Evolutionary conservation across 2,888 invertebrate species (phyloP).

Genomic region (Siphlonurus alternatus): DNA sequence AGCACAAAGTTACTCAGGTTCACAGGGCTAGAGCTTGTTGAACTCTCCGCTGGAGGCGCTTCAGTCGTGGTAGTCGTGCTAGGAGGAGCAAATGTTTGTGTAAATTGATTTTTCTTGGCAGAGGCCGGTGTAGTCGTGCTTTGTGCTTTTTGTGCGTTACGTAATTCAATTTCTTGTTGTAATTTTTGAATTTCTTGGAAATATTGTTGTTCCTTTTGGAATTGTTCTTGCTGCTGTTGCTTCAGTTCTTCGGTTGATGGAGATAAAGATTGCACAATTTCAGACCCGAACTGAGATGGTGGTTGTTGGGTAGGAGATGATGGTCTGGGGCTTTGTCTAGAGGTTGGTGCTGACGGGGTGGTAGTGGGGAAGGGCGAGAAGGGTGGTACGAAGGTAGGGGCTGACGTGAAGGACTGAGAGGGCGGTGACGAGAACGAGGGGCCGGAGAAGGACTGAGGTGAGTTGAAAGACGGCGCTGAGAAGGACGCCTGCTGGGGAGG

Average conservation of each 20-base stretch:
- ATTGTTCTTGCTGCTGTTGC: constrained; percentile 22
- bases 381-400: neutral
- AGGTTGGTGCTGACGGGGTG: constrained; percentile 20
- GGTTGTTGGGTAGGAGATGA: constrained; percentile 14
- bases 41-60: constrained; percentile 10
- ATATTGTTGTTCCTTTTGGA: constrained; percentile 22
- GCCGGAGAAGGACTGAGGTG: constrained; percentile 1
- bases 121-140: neutral
- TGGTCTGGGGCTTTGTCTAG: constrained; percentile 9
- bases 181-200: neutral
- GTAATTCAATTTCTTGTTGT: neutral
- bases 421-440: neutral
- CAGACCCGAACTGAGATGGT: constrained; percentile 18
- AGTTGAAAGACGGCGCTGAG: constrained; percentile 11
- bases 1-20: constrained; percentile 21
- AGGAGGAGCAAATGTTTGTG: constrained; percentile 11
- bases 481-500: constrained; percentile 21
- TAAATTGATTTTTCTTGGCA: neutral
- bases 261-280: constrained; percentile 21
- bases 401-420: neutral
- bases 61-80: constrained; percentile 15
- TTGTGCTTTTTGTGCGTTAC: neutral
- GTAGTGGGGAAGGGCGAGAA: neutral
- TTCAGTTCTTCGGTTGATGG: constrained; percentile 27
- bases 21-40: constrained; percentile 18